Evolutionary conservation across 2,888 invertebrate genomes (phyloP), one percentile per base, ranked within the genome.

Genomic region (Drosophila colorata): DNA sequence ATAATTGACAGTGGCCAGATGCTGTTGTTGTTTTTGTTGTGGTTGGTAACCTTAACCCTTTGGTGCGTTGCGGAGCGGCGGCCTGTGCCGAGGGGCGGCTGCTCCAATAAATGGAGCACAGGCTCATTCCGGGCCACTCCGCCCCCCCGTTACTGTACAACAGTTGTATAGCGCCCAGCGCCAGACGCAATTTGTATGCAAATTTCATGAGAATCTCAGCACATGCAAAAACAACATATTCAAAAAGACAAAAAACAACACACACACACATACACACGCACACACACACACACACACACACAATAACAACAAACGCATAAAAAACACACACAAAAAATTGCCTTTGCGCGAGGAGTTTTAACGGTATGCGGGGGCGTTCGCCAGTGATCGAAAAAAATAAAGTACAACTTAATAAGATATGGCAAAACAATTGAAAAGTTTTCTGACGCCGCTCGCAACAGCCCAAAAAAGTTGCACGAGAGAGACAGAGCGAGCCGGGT

Each of bases 121-220:
- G 58, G 13, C 61, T 40, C 49, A 38, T 59, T 43, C 43, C 13
- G 41, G 43, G 43, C 33, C 56, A 55, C 14, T 51, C 64, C 31
- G 38, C 38, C 44, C 44, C 47, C 48, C 49, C 25, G 56, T 51
- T 66, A 48, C 56, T 52, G 63, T 55, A 68, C 73, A 68, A 47
- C 59, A 51, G 60, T 76, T 70, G 49, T 70, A 67, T 56, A 68
- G 57, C 73, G 65, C 65, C 63, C 77, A 80, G 80, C 68, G 68
- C 68, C 82, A 90, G 90, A 90, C 90, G 90, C 90, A 90, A 90
- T 90, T 90, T 90, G 91, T 90, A 90, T 90, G 91, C 91, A 91
- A 90, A 90, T 90, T 90, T 87, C 84, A 88, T 89, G 90, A 80
- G 88, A 87, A 85, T 82, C 81, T 81, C 83, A 85, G 89, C 89